phyloP scores from a whole-genome alignment of 2,888 invertebrate genomes.

The Drosophila antonietae region DNA sequence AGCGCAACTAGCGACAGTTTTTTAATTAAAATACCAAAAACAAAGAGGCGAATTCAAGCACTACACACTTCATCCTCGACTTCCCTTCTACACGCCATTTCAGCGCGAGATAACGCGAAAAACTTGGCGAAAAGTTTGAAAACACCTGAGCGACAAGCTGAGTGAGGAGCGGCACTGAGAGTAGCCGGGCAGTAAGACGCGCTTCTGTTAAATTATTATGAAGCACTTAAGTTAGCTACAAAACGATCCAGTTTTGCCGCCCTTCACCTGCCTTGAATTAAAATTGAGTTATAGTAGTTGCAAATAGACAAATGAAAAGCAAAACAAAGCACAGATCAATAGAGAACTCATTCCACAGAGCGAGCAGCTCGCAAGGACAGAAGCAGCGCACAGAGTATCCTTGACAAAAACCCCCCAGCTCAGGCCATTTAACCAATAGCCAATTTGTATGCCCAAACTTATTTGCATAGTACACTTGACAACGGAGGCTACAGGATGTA shows the following conservation, averaged over 20 bases:
- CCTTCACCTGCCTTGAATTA: slow-evolving; percentile 34
- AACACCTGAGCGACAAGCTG: slow-evolving; percentile 58
- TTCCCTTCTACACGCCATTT: slow-evolving; percentile 12
- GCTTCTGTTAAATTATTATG: slow-evolving; percentile 75
- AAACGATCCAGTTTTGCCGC: slow-evolving; percentile 58
- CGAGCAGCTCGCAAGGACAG: slow-evolving; percentile 34
- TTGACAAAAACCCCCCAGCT: slow-evolving; percentile 5
- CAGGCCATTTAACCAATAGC: slow-evolving; percentile 62
- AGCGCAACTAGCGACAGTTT: slow-evolving; percentile 79
- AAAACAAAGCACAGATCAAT: slow-evolving; percentile 71
- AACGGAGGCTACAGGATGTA: slow-evolving; percentile 22
- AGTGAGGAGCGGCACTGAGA: neutral
- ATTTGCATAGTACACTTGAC: slow-evolving; percentile 71
- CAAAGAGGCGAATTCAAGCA: slow-evolving; percentile 61
- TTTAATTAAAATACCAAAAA: slow-evolving; percentile 80
- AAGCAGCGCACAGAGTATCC: neutral
- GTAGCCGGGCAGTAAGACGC: slow-evolving; percentile 5
- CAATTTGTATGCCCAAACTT: slow-evolving; percentile 77
- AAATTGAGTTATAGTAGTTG: slow-evolving; percentile 66
- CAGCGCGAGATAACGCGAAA: slow-evolving; percentile 61
- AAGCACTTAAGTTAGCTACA: slow-evolving; percentile 70
- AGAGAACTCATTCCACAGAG: slow-evolving; percentile 38
- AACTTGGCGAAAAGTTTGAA: slow-evolving; percentile 71
- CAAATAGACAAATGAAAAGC: slow-evolving; percentile 64
- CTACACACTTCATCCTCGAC: slow-evolving; percentile 6